phyloP scores from a whole-genome alignment of 2,797 vertebrate genomes.

The Xiphophorus birchmanni region DNA sequence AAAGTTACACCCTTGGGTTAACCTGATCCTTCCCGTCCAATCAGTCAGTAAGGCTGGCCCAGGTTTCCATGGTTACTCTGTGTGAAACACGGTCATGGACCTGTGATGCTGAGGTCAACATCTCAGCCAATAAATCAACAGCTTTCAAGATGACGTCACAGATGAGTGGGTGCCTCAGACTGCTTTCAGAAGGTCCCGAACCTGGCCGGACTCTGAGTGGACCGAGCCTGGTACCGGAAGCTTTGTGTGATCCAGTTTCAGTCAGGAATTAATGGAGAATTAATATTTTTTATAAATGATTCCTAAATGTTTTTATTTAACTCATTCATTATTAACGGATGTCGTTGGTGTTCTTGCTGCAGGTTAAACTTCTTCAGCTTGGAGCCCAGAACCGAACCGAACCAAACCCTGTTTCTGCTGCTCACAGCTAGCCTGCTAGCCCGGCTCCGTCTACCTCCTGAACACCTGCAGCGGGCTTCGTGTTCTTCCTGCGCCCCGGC shows the following conservation, averaged over 20 bases:
- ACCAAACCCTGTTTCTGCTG: not conserved
- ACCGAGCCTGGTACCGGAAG: not conserved
- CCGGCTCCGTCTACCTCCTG: not conserved
- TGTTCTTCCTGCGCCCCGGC: conserved; percentile 49
- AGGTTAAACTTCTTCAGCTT: not conserved
- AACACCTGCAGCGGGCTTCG: conserved; percentile 21
- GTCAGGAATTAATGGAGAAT: not conserved
- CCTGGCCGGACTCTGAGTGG: not conserved
- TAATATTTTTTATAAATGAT: not conserved
- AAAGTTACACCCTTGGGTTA: not conserved
- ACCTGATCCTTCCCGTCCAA: not conserved
- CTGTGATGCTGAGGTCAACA: not conserved
- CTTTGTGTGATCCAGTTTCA: not conserved
- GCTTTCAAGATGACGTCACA: not conserved
- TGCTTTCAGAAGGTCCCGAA: not conserved
- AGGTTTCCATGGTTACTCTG: not conserved
- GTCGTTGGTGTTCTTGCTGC: not conserved
- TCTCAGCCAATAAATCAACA: not conserved
- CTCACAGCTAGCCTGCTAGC: conserved; percentile 1
- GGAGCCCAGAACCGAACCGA: not conserved
- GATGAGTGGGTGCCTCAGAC: not conserved
- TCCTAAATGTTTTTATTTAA: not conserved
- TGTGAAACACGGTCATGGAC: not conserved
- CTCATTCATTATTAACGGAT: not conserved
- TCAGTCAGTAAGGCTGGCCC: not conserved